These are phyloP conservation scores for Synergus umbraculus DNA, from an alignment of 2,888 invertebrate species.

Conservation along the genomic window DNA sequence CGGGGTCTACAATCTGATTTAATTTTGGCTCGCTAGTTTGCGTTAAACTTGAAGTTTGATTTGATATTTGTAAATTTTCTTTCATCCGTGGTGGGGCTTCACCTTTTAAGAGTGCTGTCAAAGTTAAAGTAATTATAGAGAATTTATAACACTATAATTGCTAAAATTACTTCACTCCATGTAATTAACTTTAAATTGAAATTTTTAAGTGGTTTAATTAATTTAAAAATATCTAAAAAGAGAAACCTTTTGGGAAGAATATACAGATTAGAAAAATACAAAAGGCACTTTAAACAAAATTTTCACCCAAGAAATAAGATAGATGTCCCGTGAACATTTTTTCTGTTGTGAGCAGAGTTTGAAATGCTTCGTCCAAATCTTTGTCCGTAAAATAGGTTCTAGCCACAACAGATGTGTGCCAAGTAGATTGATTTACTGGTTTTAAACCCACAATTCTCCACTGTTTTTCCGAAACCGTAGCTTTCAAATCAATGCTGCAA, in stretches of 20 bases:
- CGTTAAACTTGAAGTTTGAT: slow-evolving; percentile 19
- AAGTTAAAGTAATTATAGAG: neutral
- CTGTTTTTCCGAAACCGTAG: slow-evolving; percentile 66
- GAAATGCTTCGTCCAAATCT: slow-evolving; percentile 66
- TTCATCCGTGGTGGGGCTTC: neutral
- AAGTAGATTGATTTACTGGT: slow-evolving; percentile 48
- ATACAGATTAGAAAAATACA: neutral
- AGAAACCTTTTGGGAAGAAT: too few relatives aligned
- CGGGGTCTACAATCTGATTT: neutral
- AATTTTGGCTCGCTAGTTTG: slow-evolving; percentile 26
- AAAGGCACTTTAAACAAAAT: slow-evolving; percentile 19
- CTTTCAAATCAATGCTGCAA: slow-evolving; percentile 67
- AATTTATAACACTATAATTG: neutral
- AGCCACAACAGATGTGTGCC: slow-evolving; percentile 64
- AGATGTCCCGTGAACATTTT: slow-evolving; percentile 64
- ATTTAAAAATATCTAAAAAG: too few relatives aligned
- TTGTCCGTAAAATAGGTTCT: slow-evolving; percentile 68
- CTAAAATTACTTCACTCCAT: too few relatives aligned
- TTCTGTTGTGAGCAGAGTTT: slow-evolving; percentile 60
- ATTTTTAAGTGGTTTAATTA: too few relatives aligned
- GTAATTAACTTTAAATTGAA: too few relatives aligned
- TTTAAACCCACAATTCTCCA: slow-evolving; percentile 64
- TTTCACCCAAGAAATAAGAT: slow-evolving; percentile 65
- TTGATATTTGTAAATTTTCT: neutral
- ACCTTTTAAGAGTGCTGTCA: slow-evolving; percentile 2